Evolutionary conservation across 1,140 invertebrate species (phyloP).

Genomic region (Tetramorium alpestre): DNA sequence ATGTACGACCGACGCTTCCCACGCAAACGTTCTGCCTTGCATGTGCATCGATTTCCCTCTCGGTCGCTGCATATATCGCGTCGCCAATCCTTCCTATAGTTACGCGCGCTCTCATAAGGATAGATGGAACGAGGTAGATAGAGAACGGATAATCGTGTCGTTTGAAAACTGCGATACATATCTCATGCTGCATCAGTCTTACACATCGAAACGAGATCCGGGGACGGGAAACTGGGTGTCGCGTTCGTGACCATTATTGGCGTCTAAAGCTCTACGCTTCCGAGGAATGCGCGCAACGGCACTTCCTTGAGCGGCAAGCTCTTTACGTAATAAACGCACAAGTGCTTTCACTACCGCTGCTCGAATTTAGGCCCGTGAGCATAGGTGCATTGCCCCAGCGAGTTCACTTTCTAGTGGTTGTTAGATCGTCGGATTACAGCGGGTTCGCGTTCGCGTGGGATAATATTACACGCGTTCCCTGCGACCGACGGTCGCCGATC

Average conservation of each 20-base stretch:
- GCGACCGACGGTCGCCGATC: neutral
- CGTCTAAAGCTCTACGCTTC: neutral
- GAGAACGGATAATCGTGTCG: neutral
- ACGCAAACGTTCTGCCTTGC: neutral
- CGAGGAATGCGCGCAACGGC: constrained; percentile 11
- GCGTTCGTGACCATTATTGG: neutral
- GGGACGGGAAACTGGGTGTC: neutral
- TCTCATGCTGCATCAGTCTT: neutral
- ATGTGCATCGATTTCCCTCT: constrained; percentile 6
- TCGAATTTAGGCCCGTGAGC: constrained; percentile 53
- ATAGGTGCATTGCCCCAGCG: constrained; percentile 61
- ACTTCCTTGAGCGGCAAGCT: constrained; percentile 45
- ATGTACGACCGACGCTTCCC: constrained; percentile 11
- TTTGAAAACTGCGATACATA: neutral
- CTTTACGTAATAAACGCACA: constrained; percentile 59
- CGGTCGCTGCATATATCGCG: neutral
- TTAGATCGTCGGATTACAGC: constrained; percentile 66
- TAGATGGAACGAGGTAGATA: neutral
- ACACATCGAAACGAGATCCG: neutral
- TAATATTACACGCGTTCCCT: neutral
- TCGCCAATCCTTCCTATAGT: neutral
- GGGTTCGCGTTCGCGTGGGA: constrained; percentile 16
- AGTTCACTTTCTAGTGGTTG: constrained; percentile 69
- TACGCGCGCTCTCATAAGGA: neutral
- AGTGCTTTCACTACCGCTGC: constrained; percentile 68